These are phyloP conservation scores for Oryzias sinensis DNA, from an alignment of 2,797 vertebrate species.

Conservation along the genomic window DNA sequence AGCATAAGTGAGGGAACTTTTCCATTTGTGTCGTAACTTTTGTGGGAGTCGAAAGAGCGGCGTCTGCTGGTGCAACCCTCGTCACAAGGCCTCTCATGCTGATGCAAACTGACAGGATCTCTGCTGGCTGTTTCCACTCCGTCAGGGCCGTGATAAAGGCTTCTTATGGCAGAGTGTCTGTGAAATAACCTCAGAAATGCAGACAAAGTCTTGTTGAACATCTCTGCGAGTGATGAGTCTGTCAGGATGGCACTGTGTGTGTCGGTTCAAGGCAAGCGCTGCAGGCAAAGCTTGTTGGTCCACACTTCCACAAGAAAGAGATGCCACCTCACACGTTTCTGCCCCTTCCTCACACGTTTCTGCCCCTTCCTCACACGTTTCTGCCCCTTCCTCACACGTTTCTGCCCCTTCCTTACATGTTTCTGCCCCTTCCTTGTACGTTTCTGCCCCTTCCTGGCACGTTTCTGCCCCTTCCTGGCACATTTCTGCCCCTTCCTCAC, in stretches of 20 bases:
- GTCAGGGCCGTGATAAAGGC: constrained; percentile 44
- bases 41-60: not conserved
- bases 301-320: too few species aligned
- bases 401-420: too few species aligned
- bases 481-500: too few species aligned
- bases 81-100: constrained; percentile 7
- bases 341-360: too few species aligned
- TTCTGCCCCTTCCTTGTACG: too few species aligned
- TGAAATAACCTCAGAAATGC: constrained; percentile 42
- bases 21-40: not conserved
- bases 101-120: constrained; percentile 21
- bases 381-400: too few species aligned
- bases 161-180: constrained; percentile 30
- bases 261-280: constrained; percentile 20
- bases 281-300: constrained; percentile 10
- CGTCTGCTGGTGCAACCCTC: constrained; percentile 4
- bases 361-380: too few species aligned
- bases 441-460: too few species aligned
- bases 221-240: constrained; percentile 39
- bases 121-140: constrained; percentile 17
- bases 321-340: too few species aligned
- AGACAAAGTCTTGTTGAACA: constrained; percentile 22
- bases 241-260: constrained; percentile 16
- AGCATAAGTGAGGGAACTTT: not conserved
- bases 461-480: too few species aligned